Conservation (phyloP, 2,888 invertebrate species). For the Xanthorhoe designata region DNA sequence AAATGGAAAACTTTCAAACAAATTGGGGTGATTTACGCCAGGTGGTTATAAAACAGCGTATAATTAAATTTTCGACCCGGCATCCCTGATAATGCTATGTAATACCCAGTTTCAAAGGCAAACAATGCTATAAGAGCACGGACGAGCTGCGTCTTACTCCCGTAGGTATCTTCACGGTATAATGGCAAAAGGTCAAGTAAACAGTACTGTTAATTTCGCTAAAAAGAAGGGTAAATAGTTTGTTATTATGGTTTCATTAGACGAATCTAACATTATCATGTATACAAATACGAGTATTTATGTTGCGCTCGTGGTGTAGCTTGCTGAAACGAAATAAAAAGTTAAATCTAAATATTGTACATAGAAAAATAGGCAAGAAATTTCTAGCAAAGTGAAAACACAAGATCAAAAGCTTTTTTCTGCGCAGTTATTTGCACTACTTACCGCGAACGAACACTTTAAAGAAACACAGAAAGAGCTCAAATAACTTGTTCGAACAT, state of each 20-base stretch:
- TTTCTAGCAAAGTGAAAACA: neutral
- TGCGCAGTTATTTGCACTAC: constrained; percentile 5
- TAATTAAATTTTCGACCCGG: constrained; percentile 59
- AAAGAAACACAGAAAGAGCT: constrained; percentile 22
- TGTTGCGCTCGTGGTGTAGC: too few species aligned
- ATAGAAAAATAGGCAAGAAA: neutral
- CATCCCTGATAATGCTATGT: constrained; percentile 55
- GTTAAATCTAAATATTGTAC: neutral
- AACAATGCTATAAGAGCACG: constrained; percentile 50
- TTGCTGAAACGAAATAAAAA: neutral
- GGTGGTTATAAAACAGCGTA: constrained; percentile 43
- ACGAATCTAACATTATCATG: constrained; percentile 15
- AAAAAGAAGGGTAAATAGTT: constrained; percentile 43
- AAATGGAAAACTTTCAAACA: constrained; percentile 40
- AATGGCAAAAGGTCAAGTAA: constrained; percentile 48
- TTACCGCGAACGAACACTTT: constrained; percentile 3
- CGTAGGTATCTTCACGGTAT: constrained; percentile 43
- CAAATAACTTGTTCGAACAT: constrained; percentile 41
- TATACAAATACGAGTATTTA: neutral
- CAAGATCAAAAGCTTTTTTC: constrained; percentile 1
- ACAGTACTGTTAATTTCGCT: constrained; percentile 47
- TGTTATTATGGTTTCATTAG: constrained; percentile 43
- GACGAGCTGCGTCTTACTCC: constrained; percentile 40
- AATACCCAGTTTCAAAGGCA: constrained; percentile 67
- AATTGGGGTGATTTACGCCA: constrained; percentile 42